These are phyloP conservation scores for Istiophorus platypterus DNA, from an alignment of 2,113 vertebrate genomes.

Conservation along the genomic window DNA sequence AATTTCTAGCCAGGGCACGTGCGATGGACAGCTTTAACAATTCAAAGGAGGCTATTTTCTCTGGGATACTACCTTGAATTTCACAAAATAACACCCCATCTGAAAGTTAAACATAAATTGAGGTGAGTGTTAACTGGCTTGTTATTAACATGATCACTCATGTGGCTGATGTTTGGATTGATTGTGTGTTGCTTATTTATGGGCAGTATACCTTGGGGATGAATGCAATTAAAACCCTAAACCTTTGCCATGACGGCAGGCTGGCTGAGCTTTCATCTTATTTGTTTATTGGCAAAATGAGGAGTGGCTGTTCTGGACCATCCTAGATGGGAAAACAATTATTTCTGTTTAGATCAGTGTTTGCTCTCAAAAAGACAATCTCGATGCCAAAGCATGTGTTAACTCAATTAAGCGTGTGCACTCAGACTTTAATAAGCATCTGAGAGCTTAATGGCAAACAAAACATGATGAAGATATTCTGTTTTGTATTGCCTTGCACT, in stretches of 20 bases:
- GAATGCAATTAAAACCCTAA: constrained; percentile 78
- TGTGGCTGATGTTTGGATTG: constrained; percentile 58
- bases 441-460: constrained; percentile 28
- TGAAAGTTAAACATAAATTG: constrained; percentile 38
- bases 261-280: constrained; percentile 50
- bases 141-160: constrained; percentile 35
- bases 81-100: constrained; percentile 27
- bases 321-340: constrained; percentile 53
- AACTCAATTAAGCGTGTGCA: constrained; percentile 59
- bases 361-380: constrained; percentile 55
- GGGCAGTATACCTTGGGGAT: constrained; percentile 53
- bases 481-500: constrained; percentile 16
- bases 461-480: constrained; percentile 41
- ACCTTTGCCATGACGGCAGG: constrained; percentile 54
- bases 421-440: constrained; percentile 52
- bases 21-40: neutral
- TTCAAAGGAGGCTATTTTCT: neutral
- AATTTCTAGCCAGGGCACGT: neutral
- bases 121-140: constrained; percentile 56
- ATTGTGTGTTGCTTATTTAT: constrained; percentile 49
- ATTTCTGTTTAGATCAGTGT: constrained; percentile 50
- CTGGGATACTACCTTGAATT: constrained; percentile 15
- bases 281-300: constrained; percentile 60
- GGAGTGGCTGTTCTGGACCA: constrained; percentile 30
- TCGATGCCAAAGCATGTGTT: constrained; percentile 36